Evolutionary conservation across 2,888 invertebrate species (phyloP).

Genomic region (Arctia plantaginis): DNA sequence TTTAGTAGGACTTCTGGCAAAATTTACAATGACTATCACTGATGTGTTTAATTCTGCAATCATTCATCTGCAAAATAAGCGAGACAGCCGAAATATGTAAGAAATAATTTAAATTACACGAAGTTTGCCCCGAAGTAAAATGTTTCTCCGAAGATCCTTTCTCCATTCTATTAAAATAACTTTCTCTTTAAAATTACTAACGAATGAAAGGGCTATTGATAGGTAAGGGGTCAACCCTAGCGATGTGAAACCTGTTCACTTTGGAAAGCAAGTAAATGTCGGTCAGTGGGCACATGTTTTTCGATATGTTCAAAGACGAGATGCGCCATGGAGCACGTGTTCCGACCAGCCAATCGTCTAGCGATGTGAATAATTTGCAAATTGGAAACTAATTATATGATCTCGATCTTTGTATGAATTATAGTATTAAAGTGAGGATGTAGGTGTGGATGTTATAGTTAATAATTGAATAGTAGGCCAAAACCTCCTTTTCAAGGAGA

Average conservation of each 20-base stretch:
- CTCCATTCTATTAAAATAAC: conserved; percentile 41
- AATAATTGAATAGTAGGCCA: too few relatives aligned
- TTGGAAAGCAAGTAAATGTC: conserved; percentile 60
- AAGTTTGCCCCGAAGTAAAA: background rate
- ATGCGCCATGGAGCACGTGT: conserved; percentile 31
- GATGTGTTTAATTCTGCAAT: background rate
- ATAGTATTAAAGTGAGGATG: conserved; percentile 1
- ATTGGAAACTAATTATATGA: background rate
- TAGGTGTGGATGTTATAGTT: background rate
- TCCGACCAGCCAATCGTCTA: conserved; percentile 8
- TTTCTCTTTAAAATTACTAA: conserved; percentile 43
- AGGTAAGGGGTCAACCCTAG: conserved; percentile 48
- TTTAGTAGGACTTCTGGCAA: background rate
- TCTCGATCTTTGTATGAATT: background rate
- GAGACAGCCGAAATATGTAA: background rate
- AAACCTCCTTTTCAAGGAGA: too few relatives aligned
- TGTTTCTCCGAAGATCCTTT: conserved; percentile 34
- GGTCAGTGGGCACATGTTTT: conserved; percentile 62
- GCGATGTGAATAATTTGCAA: conserved; percentile 10
- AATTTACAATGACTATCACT: background rate
- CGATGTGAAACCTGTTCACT: conserved; percentile 50
- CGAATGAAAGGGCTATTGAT: conserved; percentile 49
- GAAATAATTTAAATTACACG: conserved; percentile 1
- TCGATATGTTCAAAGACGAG: conserved; percentile 44
- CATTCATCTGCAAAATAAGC: background rate